Percentiles rank a stretch among this genome's conserved stretches.
These are phyloP conservation scores for Oscheius sp. DNA, from an alignment of 2,888 invertebrate species.

Conservation along the genomic window DNA sequence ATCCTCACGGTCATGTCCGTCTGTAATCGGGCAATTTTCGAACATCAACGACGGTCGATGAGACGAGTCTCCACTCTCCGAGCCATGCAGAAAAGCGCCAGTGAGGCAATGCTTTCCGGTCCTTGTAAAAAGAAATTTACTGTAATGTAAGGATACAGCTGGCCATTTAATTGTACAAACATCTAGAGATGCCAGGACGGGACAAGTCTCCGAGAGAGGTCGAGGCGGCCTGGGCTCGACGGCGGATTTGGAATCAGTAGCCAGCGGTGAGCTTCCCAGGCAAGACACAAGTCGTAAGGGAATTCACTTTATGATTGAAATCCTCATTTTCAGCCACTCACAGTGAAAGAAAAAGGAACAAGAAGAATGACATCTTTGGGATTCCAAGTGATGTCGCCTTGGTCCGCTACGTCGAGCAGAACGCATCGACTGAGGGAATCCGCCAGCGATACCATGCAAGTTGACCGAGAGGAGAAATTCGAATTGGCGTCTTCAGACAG, in stretches of 20 bases:
- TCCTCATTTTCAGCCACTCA: constrained; percentile 25
- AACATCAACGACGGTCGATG: constrained; percentile 52
- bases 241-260: constrained; percentile 20
- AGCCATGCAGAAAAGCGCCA: constrained; percentile 63
- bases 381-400: constrained; percentile 69
- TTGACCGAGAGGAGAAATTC: neutral
- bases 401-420: constrained; percentile 67
- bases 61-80: constrained; percentile 62
- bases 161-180: neutral
- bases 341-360: constrained; percentile 33
- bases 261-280: constrained; percentile 31
- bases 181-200: constrained; percentile 61
- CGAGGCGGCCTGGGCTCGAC: constrained; percentile 34
- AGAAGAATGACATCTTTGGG: constrained; percentile 62
- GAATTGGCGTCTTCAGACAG: constrained; percentile 44
- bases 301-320: no score
- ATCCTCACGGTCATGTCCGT: constrained; percentile 69
- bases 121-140: constrained; percentile 69
- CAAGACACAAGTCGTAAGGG: constrained; percentile 15
- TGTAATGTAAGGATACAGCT: constrained; percentile 60
- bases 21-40: constrained; percentile 70
- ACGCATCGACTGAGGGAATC: constrained; percentile 68
- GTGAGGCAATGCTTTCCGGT: constrained; percentile 57
- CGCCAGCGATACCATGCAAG: constrained; percentile 65
- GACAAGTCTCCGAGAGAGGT: constrained; percentile 64